phyloP scores from a whole-genome alignment of 2,113 vertebrate genomes.

The Paedocypris sp. region DNA sequence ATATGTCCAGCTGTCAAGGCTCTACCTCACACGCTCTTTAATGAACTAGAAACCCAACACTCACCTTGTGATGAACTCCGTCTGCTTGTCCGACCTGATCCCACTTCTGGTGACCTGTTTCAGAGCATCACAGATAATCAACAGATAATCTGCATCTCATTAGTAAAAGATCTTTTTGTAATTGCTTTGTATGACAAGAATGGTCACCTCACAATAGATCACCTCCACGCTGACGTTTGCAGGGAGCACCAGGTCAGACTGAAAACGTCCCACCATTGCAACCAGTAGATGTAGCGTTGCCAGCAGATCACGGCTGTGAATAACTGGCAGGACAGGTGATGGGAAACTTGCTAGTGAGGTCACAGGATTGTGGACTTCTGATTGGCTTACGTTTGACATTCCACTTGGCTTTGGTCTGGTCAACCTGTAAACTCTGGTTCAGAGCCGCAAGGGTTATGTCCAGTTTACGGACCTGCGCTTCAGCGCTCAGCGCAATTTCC shows the following conservation, averaged over 20 bases:
- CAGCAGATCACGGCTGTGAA: constrained; percentile 79
- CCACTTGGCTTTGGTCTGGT: constrained; percentile 68
- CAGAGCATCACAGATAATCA: no score
- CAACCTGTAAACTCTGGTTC: constrained; percentile 53
- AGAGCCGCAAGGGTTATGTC: constrained; percentile 60
- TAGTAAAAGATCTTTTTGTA: no score
- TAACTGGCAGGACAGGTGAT: constrained; percentile 46
- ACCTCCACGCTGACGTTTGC: constrained; percentile 70
- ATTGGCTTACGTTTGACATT: constrained; percentile 68
- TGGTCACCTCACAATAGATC: constrained; percentile 68
- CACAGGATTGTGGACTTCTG: not conserved
- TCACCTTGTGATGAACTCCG: constrained; percentile 74
- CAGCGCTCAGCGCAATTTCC: constrained; percentile 66
- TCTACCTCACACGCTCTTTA: constrained; percentile 50
- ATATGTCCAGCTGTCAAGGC: not conserved
- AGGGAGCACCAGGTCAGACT: constrained; percentile 67
- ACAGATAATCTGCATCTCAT: no score
- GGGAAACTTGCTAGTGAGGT: not conserved
- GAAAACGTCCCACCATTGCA: constrained; percentile 73
- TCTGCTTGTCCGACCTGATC: constrained; percentile 60
- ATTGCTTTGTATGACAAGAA: not conserved
- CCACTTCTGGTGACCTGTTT: constrained; percentile 65
- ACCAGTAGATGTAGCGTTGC: constrained; percentile 83
- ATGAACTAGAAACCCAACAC: no score
- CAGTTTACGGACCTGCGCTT: constrained; percentile 74